Evolutionary conservation across 2,113 vertebrate genomes (phyloP), one percentile per base, ranked within the genome.

Genomic region (Albula goreensis): DNA sequence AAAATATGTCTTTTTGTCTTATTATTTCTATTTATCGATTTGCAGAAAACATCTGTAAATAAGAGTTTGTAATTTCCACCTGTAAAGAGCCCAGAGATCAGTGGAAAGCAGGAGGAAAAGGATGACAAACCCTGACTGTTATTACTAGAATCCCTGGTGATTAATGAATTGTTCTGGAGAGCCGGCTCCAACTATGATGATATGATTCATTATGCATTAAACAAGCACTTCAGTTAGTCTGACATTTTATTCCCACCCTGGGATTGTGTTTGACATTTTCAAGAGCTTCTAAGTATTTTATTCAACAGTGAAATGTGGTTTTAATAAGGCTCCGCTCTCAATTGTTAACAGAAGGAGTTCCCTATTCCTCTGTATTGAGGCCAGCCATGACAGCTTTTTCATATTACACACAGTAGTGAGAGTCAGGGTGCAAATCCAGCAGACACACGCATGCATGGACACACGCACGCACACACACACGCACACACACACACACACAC

Each of bases 211-310:
- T 98, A 97, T 96, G 96, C 97, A 97, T 98, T 97, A 98, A 97
- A 97, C 96, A 97, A 97, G 96, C 96, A 92, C 96, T 96, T 95
- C 93, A 96, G 96, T 96, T 95, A 92, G 96, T 93, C 96, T 98
- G 98, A 99, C 98, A 99, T 99, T 99, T 97, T 96, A 95, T 91
- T 92, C 95, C 90, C 96, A 97, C 98, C 97, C 95, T 91, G 97
- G 96, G 97, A 98, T 97, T 95, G 94, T 95, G 92, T 96, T 96
- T 99, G 98, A 99, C 98, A 99, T 99, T 99, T 99, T 99, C 98
- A 98, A 98, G 97, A 97, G 97, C 97, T 99, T 97, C 97, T 97
- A 97, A 99, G 97, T 97, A 96, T 97, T 98, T 98, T 97, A 97
- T 98, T 99, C 97, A 96, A 96, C 96, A 93, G 96, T 95, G 95